These are phyloP conservation scores for Lapara coniferarum DNA, from an alignment of 2,888 invertebrate species.

Conservation along the genomic window DNA sequence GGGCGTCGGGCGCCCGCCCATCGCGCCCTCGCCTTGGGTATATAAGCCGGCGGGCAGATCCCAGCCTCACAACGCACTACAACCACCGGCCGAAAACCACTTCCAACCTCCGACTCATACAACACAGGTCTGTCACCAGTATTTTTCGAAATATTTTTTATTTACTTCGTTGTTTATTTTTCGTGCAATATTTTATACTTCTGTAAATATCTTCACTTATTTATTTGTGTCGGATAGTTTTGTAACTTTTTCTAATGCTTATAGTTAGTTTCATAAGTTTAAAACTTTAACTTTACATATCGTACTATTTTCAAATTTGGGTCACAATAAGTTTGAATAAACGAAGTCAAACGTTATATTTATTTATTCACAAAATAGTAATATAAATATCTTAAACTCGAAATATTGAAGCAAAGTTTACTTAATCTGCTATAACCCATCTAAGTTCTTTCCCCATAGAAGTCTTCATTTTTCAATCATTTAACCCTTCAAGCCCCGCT, in stretches of 20 bases:
- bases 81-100: constrained; percentile 55
- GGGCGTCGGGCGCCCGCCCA: constrained; percentile 40
- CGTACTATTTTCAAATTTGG: neutral
- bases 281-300: neutral
- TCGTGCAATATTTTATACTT: neutral
- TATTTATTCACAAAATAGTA: no score
- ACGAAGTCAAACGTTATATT: no score
- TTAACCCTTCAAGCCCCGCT: no score
- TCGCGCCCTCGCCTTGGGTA: constrained; percentile 54
- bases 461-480: no score
- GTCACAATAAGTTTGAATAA: no score
- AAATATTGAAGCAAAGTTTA: no score
- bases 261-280: neutral
- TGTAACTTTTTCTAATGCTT: no score
- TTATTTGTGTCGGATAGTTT: no score
- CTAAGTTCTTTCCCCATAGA: no score
- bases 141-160: constrained; percentile 16
- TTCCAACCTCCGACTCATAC: constrained; percentile 44
- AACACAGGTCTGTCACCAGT: constrained; percentile 50
- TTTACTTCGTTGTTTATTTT: neutral
- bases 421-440: no score
- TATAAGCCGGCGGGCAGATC: constrained; percentile 59
- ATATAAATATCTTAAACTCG: no score
- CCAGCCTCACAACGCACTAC: constrained; percentile 62
- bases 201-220: neutral